Base-by-base conservation (phyloP, 2,888 invertebrate species). In the Thelaira solivaga region DNA sequence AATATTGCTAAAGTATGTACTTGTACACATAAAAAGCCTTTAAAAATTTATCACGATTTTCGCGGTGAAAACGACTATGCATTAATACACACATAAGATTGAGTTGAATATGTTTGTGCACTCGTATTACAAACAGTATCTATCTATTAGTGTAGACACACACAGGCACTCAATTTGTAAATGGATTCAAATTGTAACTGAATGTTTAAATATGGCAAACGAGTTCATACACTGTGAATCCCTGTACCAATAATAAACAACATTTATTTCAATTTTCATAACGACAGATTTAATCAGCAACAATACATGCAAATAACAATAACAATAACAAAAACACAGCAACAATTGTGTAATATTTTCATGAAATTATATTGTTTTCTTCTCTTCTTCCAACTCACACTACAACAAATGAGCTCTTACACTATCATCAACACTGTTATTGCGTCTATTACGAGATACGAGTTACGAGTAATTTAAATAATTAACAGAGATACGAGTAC, bases 221-320 rank as follows among this genome's bases (percentile, higher is more conserved):
- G 20, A 22, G n/a, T n/a, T n/a, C n/a, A n/a, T n/a, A n/a, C n/a
- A n/a, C n/a, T 41, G 39, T 41, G 22, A 22, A 20, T 0, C n/a
- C 45, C 24, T 45, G 36, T 62, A 20, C 13, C 26, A 45, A 64
- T 72, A 64, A 67, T 73, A 61, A 61, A 61, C 61, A 67, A 45
- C 45, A 53, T 61, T 61, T 45, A 74, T 61, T 74, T 74, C 59
- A 67, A 74, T 74, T 67, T 61, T 61, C 49, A 36, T 67, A 67
- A 59, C 29, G 74, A 67, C 74, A 74, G 65, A 74, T 67, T 74
- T 67, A 67, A 74, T 74, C 74, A 45, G 74, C 67, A 45, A 45
- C 45, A 51, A 55, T 22, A 59, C 16, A 61, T 67, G 24, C 10
- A 36, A 49, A 20, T 43, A 8, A 57, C 59, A 34, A 16, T 43